Percentiles rank a stretch among this genome's conserved stretches.
phyloP scores from a whole-genome alignment of 1,140 invertebrate species.

The Cyrtorhinus lividipennis region DNA sequence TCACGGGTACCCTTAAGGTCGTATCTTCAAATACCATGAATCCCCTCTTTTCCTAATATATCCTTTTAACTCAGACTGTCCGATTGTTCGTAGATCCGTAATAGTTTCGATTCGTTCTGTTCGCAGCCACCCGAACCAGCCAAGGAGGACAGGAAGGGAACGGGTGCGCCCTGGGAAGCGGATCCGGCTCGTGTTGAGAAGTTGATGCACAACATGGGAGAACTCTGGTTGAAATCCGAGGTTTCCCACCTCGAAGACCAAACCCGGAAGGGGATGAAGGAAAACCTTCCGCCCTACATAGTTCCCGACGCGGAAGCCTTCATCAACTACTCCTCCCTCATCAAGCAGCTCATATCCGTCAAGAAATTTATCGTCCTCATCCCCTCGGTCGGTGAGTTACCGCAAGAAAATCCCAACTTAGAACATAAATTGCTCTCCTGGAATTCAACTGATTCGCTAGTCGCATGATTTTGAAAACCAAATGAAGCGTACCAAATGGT shows the following conservation, averaged over 20 bases:
- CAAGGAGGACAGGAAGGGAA: background rate
- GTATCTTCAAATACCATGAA: too few species aligned
- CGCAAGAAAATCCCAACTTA: too few species aligned
- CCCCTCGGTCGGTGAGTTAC: slow-evolving; percentile 53
- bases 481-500: too few species aligned
- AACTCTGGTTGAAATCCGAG: slow-evolving; percentile 57
- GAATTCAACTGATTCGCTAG: slow-evolving; percentile 17
- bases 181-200: slow-evolving; percentile 12
- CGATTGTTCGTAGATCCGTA: too few species aligned
- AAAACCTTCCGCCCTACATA: slow-evolving; percentile 51
- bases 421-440: too few species aligned
- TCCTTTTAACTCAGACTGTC: too few species aligned
- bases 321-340: slow-evolving; percentile 49
- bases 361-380: slow-evolving; percentile 67
- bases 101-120: too few species aligned
- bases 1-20: too few species aligned
- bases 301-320: slow-evolving; percentile 58
- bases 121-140: background rate
- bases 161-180: background rate
- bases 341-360: slow-evolving; percentile 61
- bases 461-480: slow-evolving; percentile 14
- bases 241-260: slow-evolving; percentile 50
- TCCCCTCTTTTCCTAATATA: too few species aligned
- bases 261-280: slow-evolving; percentile 26
- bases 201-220: slow-evolving; percentile 40